Conservation (phyloP, 92 coral and sea anemone genomes). For the Paramuricea clavata region DNA sequence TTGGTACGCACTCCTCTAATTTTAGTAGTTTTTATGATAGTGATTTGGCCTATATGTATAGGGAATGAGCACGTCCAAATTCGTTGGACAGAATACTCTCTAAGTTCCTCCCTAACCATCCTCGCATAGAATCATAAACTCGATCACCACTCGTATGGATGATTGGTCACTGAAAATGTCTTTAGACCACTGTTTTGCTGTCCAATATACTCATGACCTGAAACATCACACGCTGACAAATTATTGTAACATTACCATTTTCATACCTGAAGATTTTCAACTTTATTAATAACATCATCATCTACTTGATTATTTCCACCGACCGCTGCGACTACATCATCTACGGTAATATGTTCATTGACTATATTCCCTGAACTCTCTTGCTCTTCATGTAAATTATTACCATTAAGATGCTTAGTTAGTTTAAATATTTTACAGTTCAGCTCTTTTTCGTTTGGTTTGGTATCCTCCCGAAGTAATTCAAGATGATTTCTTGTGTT, state of each 20-base stretch:
- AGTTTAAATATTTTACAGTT: not conserved
- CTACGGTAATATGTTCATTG: not conserved
- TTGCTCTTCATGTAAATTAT: not conserved
- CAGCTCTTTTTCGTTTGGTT: not conserved
- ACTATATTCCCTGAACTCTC: not conserved
- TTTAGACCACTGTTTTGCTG: too few species aligned
- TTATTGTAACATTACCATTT: too few species aligned
- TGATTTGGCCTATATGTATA: too few species aligned
- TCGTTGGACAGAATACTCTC: too few species aligned
- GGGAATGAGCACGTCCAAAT: too few species aligned
- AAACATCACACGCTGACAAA: not conserved
- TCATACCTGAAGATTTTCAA: conserved; percentile 20
- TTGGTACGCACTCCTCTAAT: too few species aligned
- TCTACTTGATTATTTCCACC: not conserved
- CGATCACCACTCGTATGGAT: too few species aligned
- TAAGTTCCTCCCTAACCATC: too few species aligned
- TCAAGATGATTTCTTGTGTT: not conserved
- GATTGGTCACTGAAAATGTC: too few species aligned
- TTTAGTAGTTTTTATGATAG: too few species aligned
- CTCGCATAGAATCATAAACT: too few species aligned
- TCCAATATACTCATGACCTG: not conserved
- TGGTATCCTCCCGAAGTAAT: not conserved
- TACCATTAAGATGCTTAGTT: not conserved
- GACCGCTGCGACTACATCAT: conserved; percentile 10
- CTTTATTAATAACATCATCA: conserved; percentile 11